phyloP scores from a whole-genome alignment of 2,797 vertebrate genomes.

The Urophycis tenuis region DNA sequence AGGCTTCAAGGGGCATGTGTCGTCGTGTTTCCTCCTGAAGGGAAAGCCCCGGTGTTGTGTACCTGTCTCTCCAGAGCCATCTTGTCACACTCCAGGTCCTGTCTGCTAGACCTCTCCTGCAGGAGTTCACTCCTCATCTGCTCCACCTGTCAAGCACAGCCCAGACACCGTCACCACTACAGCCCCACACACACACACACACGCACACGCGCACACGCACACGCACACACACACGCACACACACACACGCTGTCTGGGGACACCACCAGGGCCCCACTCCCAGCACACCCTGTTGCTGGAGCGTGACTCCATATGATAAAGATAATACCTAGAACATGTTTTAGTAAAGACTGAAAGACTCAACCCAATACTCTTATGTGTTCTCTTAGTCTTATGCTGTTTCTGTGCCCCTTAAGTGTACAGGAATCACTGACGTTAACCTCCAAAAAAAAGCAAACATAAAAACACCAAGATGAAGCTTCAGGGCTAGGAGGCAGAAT shows the following conservation, averaged over 20 bases:
- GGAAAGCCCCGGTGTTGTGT: conserved; percentile 56
- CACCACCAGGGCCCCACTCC: conserved; percentile 28
- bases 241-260: conserved; percentile 1
- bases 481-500: background rate
- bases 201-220: conserved; percentile 33
- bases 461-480: background rate
- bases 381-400: background rate
- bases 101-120: conserved; percentile 87
- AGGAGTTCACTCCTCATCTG: conserved; percentile 93
- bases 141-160: conserved; percentile 82
- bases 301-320: background rate
- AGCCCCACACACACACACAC: conserved; percentile 52
- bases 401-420: background rate
- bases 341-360: conserved; percentile 27
- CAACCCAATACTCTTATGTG: background rate
- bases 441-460: background rate
- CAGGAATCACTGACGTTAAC: background rate
- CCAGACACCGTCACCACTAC: conserved; percentile 62
- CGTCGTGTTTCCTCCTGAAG: conserved; percentile 32
- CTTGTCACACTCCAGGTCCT: conserved; percentile 98
- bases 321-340: background rate
- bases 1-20: conserved; percentile 12
- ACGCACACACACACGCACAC: conserved; percentile 47
- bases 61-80: conserved; percentile 97
- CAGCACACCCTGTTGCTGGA: background rate